These are phyloP conservation scores for Leucania comma DNA, from an alignment of 2,888 invertebrate genomes.

Conservation along the genomic window DNA sequence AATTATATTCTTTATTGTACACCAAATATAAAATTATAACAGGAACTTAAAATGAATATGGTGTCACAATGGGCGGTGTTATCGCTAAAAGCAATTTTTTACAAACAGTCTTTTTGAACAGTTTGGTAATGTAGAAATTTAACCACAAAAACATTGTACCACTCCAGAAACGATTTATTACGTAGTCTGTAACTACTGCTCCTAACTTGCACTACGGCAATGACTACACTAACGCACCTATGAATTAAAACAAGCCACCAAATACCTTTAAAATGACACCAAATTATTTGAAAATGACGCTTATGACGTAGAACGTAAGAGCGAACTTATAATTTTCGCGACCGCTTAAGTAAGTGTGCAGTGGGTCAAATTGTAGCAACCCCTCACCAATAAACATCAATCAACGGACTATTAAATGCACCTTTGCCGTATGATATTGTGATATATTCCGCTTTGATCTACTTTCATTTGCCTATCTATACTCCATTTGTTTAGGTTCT, in stretches of 20 bases:
- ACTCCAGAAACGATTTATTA: background rate
- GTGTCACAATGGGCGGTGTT: no score
- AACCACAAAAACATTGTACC: no score
- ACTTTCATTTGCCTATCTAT: background rate
- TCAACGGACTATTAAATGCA: conserved; percentile 84
- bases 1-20: no score
- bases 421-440: conserved; percentile 78
- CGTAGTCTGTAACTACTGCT: conserved; percentile 24
- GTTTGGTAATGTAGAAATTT: no score
- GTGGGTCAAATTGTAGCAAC: conserved; percentile 67
- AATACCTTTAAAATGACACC: conserved; percentile 2
- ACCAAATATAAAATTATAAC: no score
- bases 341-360: conserved; percentile 32
- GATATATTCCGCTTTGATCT: conserved; percentile 69
- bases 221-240: conserved; percentile 65
- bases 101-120: no score
- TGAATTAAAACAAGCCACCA: conserved; percentile 55
- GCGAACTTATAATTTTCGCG: background rate
- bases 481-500: no score
- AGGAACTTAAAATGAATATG: no score
- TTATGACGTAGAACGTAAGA: conserved; percentile 15
- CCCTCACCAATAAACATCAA: conserved; percentile 83
- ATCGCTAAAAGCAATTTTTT: no score
- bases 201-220: conserved; percentile 32
- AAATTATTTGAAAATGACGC: conserved; percentile 36